Percentiles rank a stretch among this genome's conserved stretches.
phyloP scores from a whole-genome alignment of 2,113 vertebrate species.

The Microtus pennsylvanicus region DNA sequence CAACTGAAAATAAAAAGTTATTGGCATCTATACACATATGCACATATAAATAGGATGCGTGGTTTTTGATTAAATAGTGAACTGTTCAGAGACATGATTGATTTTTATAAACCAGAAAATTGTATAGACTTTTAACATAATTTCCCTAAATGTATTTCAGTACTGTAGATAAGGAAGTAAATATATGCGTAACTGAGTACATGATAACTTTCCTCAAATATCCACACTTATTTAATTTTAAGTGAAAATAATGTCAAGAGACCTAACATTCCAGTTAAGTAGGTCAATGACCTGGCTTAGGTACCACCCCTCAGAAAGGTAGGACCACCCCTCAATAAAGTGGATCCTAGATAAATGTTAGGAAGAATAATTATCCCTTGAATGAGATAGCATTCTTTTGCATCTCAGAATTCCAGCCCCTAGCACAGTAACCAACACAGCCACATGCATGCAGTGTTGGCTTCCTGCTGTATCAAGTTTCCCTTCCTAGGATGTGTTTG shows the following conservation, averaged over 20 bases:
- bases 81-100: neutral
- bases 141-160: neutral
- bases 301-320: neutral
- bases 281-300: neutral
- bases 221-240: constrained; percentile 2
- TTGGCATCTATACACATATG: neutral
- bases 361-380: neutral
- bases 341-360: too few relatives aligned
- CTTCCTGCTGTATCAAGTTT: too few relatives aligned
- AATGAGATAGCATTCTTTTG: neutral
- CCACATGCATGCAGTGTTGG: neutral
- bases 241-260: constrained; percentile 1
- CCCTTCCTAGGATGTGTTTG: accelerated
- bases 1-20: neutral
- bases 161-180: neutral
- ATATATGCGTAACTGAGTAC: neutral
- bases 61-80: neutral
- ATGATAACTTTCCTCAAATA: neutral
- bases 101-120: neutral
- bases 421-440: neutral
- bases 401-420: neutral
- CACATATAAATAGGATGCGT: too few relatives aligned
- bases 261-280: neutral
- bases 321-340: neutral
- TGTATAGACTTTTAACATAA: neutral